Evolutionary conservation across 2,888 invertebrate species (phyloP).

Genomic region (Drosophila hamatofila): DNA sequence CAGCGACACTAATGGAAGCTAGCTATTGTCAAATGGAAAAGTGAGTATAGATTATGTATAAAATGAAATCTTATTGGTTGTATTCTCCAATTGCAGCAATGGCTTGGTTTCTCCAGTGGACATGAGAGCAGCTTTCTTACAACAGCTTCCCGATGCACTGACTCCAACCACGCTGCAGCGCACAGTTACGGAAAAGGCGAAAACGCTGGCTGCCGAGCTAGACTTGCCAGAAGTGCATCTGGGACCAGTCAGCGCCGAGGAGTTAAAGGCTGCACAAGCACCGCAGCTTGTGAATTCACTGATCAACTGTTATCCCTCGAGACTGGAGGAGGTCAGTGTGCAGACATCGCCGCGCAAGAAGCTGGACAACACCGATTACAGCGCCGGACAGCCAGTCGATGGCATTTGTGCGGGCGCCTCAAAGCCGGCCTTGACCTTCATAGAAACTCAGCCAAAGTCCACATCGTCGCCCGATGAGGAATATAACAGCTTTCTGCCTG

Average conservation of each 20-base stretch:
- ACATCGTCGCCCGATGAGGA: constrained; percentile 43
- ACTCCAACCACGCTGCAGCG: constrained; percentile 89
- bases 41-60: constrained; percentile 29
- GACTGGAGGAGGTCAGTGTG: constrained; percentile 74
- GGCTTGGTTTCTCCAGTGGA: constrained; percentile 66
- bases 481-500: constrained; percentile 76
- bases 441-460: constrained; percentile 55
- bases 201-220: constrained; percentile 85
- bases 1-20: constrained; percentile 86
- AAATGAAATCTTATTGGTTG: not conserved
- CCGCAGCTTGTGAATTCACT: constrained; percentile 41
- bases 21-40: constrained; percentile 84
- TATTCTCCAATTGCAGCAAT: constrained; percentile 40
- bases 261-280: constrained; percentile 50
- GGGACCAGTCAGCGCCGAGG: constrained; percentile 70
- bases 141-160: constrained; percentile 86
- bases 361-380: constrained; percentile 49
- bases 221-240: constrained; percentile 78
- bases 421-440: constrained; percentile 64
- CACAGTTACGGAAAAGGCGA: constrained; percentile 91
- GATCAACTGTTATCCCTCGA: constrained; percentile 59
- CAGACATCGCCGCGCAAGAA: constrained; percentile 78
- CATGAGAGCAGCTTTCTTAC: constrained; percentile 64
- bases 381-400: constrained; percentile 75
- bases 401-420: constrained; percentile 59